phyloP scores from a whole-genome alignment of 2,113 vertebrate species.

The Sterrhoptilus dennistouni region DNA sequence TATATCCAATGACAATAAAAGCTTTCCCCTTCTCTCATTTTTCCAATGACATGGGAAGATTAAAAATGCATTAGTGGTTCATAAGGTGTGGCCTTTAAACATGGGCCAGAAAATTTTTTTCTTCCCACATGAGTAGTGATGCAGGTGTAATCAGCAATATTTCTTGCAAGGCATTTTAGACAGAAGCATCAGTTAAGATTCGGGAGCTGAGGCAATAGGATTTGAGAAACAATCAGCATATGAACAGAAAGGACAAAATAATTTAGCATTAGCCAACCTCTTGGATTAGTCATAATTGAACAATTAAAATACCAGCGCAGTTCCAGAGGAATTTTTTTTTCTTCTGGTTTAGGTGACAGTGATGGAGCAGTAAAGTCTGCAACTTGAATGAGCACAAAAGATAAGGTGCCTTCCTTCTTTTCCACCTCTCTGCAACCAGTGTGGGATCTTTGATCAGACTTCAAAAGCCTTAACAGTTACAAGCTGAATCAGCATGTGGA shows the following conservation, averaged over 20 bases:
- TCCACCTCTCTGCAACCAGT: neutral
- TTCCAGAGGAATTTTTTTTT: neutral
- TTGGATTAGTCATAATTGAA: neutral
- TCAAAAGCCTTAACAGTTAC: constrained; percentile 29
- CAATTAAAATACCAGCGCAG: neutral
- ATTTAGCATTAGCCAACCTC: neutral
- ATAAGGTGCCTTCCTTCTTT: constrained; percentile 3
- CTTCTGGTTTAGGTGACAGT: neutral
- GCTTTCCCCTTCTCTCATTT: neutral
- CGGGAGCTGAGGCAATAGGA: neutral
- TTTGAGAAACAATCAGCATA: neutral
- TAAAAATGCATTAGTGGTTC: neutral
- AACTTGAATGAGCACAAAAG: neutral
- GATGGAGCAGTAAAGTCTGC: neutral
- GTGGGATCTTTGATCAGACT: constrained; percentile 45
- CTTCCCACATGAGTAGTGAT: neutral
- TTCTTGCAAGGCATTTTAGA: neutral
- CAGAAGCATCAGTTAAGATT: neutral
- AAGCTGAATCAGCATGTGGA: constrained; percentile 27
- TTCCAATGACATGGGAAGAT: neutral
- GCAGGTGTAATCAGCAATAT: neutral
- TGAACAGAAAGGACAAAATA: neutral
- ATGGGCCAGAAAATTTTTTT: neutral
- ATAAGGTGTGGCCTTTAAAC: neutral
- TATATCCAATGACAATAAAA: neutral